Evolutionary conservation across 2,888 invertebrate genomes (phyloP), one percentile per base, ranked within the genome.

Genomic region (Blera fallax): DNA sequence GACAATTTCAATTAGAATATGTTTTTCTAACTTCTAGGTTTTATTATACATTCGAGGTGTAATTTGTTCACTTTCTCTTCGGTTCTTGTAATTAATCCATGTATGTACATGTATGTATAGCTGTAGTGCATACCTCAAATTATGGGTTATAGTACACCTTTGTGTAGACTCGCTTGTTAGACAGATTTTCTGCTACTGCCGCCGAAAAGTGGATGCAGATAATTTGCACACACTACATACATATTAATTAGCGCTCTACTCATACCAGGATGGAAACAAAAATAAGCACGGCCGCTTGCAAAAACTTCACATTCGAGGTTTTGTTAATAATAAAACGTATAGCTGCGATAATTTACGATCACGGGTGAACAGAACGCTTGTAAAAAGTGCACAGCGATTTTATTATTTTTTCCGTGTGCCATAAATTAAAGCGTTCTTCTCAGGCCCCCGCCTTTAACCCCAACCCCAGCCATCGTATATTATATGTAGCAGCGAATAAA

Each of bases 361-460:
- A 40, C 74, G 1, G 34, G 43, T 34, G 14, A 74, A 29, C 73
- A 67, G 43, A 60, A 29, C 16, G 52, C 58, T 67, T 52, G 52
- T 45, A 76, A 69, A 76, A 81, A 69, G 52, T 69, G 74, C 74
- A 76, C 74, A 69, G 54, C 69, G 67, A 74, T 81, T 81, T 74
- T 69, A 81, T 81, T 81, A 69, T 81, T 74, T 80, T 80, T 81
- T 81, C 74, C 74, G 62, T 76, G 69, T 76, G 69, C 74, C 81
- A 81, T 81, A 81, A 81, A 81, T 81, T 81, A 81, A 62, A 74
- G 50, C 73, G 73, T 48, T 67, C 29, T 50, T 65, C 65, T 65
- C 58, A 52, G 56, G 65, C 65, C 67, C 34, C 45, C 64, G 64
- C 80, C 43, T 72, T 72, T 80, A 73, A 80, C 65, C 70, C 16